phyloP scores from a whole-genome alignment of 2,113 vertebrate genomes.

The Xiphophorus hellerii region DNA sequence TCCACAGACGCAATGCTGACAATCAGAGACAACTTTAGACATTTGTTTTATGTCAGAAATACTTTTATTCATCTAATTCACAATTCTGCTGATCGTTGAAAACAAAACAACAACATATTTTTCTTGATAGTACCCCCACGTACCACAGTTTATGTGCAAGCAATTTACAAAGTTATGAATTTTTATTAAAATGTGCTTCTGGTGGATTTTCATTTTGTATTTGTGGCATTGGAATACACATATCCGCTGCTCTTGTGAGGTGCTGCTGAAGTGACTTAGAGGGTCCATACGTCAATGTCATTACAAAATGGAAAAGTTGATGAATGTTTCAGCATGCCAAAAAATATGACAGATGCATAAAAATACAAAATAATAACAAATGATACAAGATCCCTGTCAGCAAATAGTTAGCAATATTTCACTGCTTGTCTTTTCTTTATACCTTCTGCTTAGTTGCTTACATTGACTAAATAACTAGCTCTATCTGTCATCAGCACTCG shows the following conservation, averaged over 20 bases:
- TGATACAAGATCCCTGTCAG: not conserved
- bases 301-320: not conserved
- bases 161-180: not conserved
- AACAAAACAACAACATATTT: not conserved
- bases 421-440: not conserved
- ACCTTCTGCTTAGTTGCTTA: not conserved
- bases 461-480: not conserved
- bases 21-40: not conserved
- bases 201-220: not conserved
- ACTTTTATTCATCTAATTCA: not conserved
- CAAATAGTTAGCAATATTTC: constrained; percentile 1
- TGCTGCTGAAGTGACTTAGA: not conserved
- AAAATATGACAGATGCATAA: not conserved
- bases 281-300: not conserved
- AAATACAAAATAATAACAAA: constrained; percentile 12
- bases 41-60: no score
- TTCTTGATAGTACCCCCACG: not conserved
- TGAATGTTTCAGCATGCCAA: not conserved
- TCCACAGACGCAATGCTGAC: not conserved
- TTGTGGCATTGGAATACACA: not conserved
- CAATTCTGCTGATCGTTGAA: not conserved
- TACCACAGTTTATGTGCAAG: not conserved
- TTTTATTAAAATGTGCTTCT: not conserved
- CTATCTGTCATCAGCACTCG: constrained; percentile 38
- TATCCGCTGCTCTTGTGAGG: not conserved